These are phyloP conservation scores for Melanerpes formicivorus DNA, from an alignment of 2,113 vertebrate genomes.

Conservation along the genomic window DNA sequence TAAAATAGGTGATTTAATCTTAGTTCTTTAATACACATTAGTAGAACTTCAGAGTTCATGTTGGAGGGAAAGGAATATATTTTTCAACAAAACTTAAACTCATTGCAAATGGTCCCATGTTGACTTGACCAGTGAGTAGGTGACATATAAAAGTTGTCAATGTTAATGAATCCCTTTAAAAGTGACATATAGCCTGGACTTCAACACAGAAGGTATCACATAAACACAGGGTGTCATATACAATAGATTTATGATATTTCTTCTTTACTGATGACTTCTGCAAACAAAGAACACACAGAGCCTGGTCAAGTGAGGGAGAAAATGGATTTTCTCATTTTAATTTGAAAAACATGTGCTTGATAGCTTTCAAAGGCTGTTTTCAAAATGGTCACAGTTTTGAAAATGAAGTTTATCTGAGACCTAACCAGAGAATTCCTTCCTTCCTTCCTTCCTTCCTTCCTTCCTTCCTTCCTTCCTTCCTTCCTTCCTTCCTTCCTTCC, in stretches of 20 bases:
- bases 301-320: not conserved
- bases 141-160: not conserved
- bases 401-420: not conserved
- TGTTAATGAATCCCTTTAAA: constrained; percentile 2
- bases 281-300: not conserved
- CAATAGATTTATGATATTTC: not conserved
- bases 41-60: not conserved
- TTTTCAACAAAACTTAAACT: not conserved
- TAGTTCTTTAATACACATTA: not conserved
- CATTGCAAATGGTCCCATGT: not conserved
- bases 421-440: not conserved
- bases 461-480: too few species aligned
- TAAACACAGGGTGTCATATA: not conserved
- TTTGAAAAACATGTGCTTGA: not conserved
- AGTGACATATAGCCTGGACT: not conserved
- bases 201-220: not conserved
- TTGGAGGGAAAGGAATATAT: not conserved
- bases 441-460: not conserved
- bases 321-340: not conserved
- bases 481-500: too few species aligned
- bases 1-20: not conserved
- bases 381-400: not conserved
- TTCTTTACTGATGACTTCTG: not conserved
- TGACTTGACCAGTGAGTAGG: not conserved
- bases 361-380: not conserved